Evolutionary conservation across 1,140 invertebrate genomes (phyloP).

Genomic region (Ectropis grisescens): DNA sequence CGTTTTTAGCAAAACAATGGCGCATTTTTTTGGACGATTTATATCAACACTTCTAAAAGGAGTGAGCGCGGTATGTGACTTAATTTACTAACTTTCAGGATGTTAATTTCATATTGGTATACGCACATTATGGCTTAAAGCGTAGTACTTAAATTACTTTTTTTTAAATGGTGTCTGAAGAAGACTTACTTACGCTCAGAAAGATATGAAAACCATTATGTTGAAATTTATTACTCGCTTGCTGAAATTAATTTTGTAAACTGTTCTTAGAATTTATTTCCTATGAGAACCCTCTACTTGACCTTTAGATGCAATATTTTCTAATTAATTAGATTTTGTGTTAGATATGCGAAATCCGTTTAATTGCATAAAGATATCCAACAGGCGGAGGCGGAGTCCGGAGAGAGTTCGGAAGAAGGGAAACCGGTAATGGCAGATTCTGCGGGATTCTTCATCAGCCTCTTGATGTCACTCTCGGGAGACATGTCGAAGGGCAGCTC

Average conservation of each 20-base stretch:
- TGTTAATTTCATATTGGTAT: background rate
- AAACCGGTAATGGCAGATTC: conserved; percentile 37
- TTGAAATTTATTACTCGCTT: no score
- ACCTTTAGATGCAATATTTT: no score
- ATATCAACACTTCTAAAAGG: conserved; percentile 49
- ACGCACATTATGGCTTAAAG: background rate
- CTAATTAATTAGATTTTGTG: no score
- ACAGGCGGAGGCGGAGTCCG: no score
- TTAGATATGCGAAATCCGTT: no score
- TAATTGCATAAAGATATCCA: no score
- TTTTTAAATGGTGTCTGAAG: no score
- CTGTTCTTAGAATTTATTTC: no score
- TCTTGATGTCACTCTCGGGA: conserved; percentile 41
- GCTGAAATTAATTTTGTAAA: no score
- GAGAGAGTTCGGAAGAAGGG: no score
- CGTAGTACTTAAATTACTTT: no score
- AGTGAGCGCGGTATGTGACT: conserved; percentile 36
- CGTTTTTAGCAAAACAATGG: conserved; percentile 57
- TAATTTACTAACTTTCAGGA: conserved; percentile 3
- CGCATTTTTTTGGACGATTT: conserved; percentile 55
- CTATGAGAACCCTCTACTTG: no score
- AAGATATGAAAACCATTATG: conserved; percentile 35
- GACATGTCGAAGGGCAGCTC: conserved; percentile 55
- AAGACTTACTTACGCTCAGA: conserved; percentile 2
- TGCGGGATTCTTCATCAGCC: conserved; percentile 40